Evolutionary conservation across 2,888 invertebrate genomes (phyloP), one percentile per base, ranked within the genome.

Genomic region (Caenorhabditis macrosperma): DNA sequence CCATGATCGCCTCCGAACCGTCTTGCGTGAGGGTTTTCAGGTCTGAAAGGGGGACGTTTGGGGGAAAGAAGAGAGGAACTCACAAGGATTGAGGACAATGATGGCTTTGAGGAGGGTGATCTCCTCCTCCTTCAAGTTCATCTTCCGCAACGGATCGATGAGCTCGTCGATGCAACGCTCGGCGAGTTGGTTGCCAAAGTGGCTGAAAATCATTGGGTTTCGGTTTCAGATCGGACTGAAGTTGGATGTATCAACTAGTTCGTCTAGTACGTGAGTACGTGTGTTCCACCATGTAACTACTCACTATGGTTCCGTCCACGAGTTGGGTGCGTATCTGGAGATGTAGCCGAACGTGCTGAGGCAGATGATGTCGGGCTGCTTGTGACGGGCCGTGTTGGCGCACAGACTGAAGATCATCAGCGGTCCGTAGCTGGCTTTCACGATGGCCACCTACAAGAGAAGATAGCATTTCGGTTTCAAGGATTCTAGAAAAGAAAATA

Each of bases 81-180:
- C 60, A 89, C 89, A 85, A 28, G 89, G 88, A 76, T 90, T 89
- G 24, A 90, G 76, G 12, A 86, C 78, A 46, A 90, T 83, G 24
- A 90, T 89, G 1, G 90, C 90, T 57, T 89, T 89, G 60, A 90
- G 76, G 2, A 89, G 78, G 6, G 87, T 86, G 26, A 87, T 79
- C 59, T 90, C 90, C 63, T 90, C 88, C 20, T 90, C 90, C 59
- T 87, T 88, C 59, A 90, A 71, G 63, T 87, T 86, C 84, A 90
- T 87, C 38, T 81, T 75, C 20, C 88, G 76, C 61, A 90, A 82
- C 17, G 90, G 90, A 41, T 82, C 83, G 9, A 90, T 88, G 12
- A 90, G 75, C 30, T 90, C 90, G 55, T 90, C 90, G 46, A 90
- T 67, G 17, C 86, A 83, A 44, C 87, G 59, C 35, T 85, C 87